These are phyloP conservation scores for Callospermophilus lateralis DNA, from an alignment of 2,113 vertebrate species.

Conservation along the genomic window DNA sequence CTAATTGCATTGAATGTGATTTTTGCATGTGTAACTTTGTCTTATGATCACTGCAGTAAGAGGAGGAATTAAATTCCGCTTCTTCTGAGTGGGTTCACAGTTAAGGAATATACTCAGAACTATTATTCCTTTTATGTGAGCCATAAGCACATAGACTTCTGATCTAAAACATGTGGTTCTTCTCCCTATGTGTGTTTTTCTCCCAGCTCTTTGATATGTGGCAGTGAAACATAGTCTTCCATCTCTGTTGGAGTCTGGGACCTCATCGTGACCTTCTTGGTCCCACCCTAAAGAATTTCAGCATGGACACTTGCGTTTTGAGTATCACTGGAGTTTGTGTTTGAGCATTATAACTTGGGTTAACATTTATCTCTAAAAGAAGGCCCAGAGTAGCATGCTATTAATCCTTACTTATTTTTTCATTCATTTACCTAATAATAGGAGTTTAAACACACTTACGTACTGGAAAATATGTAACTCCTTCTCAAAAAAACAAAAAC, in stretches of 20 bases:
- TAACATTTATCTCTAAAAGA: slow-evolving; percentile 22
- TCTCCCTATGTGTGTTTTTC: background rate
- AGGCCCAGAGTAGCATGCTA: background rate
- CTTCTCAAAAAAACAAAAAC: background rate
- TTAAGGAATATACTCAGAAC: background rate
- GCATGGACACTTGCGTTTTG: background rate
- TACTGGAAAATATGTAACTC: background rate
- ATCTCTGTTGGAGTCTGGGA: background rate
- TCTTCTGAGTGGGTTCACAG: slow-evolving; percentile 56
- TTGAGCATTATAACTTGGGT: background rate
- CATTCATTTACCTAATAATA: background rate
- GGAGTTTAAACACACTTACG: background rate
- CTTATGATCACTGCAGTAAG: background rate
- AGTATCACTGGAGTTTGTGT: background rate
- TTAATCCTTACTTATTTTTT: background rate
- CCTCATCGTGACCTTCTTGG: background rate
- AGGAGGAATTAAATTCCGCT: slow-evolving; percentile 40
- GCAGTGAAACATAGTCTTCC: background rate
- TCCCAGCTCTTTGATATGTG: background rate
- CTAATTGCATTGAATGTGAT: slow-evolving; percentile 18
- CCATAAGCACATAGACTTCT: background rate
- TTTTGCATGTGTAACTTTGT: background rate
- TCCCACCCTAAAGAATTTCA: background rate
- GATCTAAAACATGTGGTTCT: background rate
- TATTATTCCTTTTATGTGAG: background rate